A percentile compares a stretch with the other conserved stretches of the same genome.
These are phyloP conservation scores for Trichogramma evanescens DNA, from an alignment of 2,888 invertebrate genomes.

Conservation along the genomic window DNA sequence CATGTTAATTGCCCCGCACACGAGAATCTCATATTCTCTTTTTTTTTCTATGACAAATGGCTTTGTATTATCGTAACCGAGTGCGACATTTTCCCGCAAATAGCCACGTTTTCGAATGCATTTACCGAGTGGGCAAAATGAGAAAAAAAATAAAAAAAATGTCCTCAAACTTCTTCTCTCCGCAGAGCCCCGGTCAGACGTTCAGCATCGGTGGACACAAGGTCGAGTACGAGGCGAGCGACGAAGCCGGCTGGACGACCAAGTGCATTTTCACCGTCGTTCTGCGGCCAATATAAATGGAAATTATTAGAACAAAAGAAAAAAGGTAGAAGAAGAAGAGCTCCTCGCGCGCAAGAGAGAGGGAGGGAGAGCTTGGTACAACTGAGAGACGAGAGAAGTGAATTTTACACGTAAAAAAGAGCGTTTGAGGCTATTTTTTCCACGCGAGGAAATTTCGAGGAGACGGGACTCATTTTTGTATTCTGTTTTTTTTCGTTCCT, in stretches of 20 bases:
- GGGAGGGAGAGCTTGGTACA: neutral
- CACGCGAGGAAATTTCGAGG: neutral
- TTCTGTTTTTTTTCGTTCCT: neutral
- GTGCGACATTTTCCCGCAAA: too few species aligned
- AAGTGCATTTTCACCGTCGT: slow-evolving; percentile 48
- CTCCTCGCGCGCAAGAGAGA: neutral
- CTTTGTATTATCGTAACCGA: too few species aligned
- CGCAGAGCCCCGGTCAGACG: slow-evolving; percentile 46
- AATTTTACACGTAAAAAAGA: neutral
- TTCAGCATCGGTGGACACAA: slow-evolving; percentile 48
- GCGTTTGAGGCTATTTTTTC: neutral
- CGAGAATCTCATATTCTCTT: too few species aligned
- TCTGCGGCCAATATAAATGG: slow-evolving; percentile 41
- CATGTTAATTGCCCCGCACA: too few species aligned
- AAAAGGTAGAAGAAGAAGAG: neutral
- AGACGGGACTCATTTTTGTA: neutral
- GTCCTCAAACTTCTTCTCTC: neutral
- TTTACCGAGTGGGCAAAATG: too few species aligned
- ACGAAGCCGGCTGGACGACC: slow-evolving; percentile 49
- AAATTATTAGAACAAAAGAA: slow-evolving; percentile 29
- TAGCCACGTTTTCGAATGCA: too few species aligned
- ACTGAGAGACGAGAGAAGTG: neutral
- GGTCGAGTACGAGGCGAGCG: slow-evolving; percentile 49
- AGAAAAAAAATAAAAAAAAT: too few species aligned
- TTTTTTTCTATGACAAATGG: too few species aligned